Base-by-base conservation (phyloP, 2,113 vertebrate species). In the Tragulus kanchil region DNA sequence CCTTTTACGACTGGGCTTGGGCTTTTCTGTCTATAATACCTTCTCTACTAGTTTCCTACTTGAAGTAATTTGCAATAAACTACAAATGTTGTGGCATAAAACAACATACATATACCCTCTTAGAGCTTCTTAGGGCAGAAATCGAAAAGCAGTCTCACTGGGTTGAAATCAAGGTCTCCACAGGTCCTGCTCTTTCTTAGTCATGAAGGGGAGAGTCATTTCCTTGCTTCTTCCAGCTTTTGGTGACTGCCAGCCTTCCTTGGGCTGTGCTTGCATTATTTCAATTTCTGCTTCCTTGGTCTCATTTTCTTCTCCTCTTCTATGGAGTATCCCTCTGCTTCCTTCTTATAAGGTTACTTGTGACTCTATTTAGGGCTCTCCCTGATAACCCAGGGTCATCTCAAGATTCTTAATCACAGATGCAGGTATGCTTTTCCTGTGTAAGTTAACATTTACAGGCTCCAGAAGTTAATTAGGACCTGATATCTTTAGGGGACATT, bases 401-500 rank as follows among this genome's bases (percentile, higher is more conserved):
- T 85, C 6, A 69, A 95, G n/a, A 90, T 13, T 56, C 81, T 89
- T 92, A 89, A 62, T 96, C 26, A 48, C 36, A 91, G 36, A 12
- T 91, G 25, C 25, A 91, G 73, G 58, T 64, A 42, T 8, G 10
- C 8, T 87, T 81, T 93, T 52, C 12, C 17, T 28, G 58, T 50
- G 58, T 71, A n/a, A 81, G 36, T 78, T 71, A 82, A 65, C 31
- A 73, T 36, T 81, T 52, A 50, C 1, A 59, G 16, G 25, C 26
- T 87, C 36, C 14, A 75, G 52, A 36, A 11, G 69, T 54, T 71
- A 94, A 79, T 42, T 52, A 13, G 10, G n/a, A 45, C 16, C 13
- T 71, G 17, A 21, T 81, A 71, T 69, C 23, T 95, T 87, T 59
- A 65, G 10, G 23, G 64, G 19, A 36, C 19, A 65, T 45, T 94